These are phyloP conservation scores for Bhutanitis thaidina DNA, from an alignment of 2,888 invertebrate species.

Conservation along the genomic window DNA sequence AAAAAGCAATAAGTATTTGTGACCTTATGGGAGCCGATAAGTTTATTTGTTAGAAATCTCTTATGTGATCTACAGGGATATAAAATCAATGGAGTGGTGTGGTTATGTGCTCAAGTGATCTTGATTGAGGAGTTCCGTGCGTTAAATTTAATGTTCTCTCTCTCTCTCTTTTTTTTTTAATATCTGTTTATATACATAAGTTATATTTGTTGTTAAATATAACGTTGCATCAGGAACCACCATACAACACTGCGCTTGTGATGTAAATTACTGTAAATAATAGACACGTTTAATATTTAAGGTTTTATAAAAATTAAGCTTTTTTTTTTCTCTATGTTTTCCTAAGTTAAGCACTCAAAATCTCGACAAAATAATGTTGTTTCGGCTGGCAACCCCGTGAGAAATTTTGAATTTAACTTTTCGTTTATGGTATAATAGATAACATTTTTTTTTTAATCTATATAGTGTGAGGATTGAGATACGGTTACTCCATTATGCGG, in stretches of 20 bases:
- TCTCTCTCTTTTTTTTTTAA: constrained; percentile 30
- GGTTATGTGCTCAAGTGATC: constrained; percentile 27
- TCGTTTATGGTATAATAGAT: constrained; percentile 48
- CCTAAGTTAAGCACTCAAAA: constrained; percentile 61
- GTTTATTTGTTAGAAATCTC: no score
- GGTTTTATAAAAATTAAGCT: constrained; percentile 45
- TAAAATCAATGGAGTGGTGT: background rate
- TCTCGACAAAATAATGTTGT: constrained; percentile 38
- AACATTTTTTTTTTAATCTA: constrained; percentile 55
- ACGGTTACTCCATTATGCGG: constrained; percentile 46
- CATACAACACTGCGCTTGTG: constrained; percentile 60
- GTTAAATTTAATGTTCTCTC: constrained; percentile 17
- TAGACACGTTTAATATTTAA: constrained; percentile 55
- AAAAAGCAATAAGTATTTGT: no score
- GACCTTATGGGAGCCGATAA: no score
- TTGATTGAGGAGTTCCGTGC: constrained; percentile 50
- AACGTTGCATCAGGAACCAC: constrained; percentile 42
- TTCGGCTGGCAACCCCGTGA: constrained; percentile 44
- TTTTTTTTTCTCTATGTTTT: constrained; percentile 40
- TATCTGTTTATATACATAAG: constrained; percentile 24
- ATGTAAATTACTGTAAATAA: constrained; percentile 79
- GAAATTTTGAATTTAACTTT: constrained; percentile 54
- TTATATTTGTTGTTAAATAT: no score
- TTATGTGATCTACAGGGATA: no score
- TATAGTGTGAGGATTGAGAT: constrained; percentile 53